Evolutionary conservation across 2,797 vertebrate species (phyloP).

Genomic region (Micropoecilia bifurca): DNA sequence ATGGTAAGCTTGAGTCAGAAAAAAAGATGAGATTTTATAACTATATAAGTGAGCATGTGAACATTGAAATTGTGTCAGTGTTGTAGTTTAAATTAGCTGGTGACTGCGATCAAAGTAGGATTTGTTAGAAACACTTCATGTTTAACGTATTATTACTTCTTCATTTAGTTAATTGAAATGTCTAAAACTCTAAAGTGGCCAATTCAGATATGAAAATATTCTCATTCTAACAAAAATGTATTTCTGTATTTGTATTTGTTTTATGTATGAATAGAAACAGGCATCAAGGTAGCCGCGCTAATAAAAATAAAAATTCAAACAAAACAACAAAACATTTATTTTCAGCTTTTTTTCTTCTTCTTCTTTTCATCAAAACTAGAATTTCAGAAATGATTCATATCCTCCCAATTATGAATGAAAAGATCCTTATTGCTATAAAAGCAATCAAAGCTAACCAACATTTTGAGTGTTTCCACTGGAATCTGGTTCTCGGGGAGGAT

Average conservation of each 20-base stretch:
- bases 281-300: background rate
- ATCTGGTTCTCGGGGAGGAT: background rate
- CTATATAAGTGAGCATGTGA: background rate
- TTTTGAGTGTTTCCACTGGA: background rate
- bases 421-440: background rate
- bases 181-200: background rate
- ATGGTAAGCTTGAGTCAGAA: background rate
- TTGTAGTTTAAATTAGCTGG: background rate
- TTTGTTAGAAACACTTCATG: background rate
- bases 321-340: no score
- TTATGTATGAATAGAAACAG: background rate
- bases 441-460: background rate
- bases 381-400: background rate
- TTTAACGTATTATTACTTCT: no score
- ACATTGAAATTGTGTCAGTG: background rate
- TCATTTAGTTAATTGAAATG: background rate
- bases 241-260: background rate
- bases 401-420: background rate
- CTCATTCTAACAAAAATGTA: background rate
- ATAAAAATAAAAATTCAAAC: background rate
- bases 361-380: background rate
- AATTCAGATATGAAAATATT: background rate
- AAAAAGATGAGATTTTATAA: background rate
- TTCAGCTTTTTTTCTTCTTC: no score
- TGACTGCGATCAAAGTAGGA: no score